Conservation (phyloP, 2,113 vertebrate species). For the Salvator merianae region DNA sequence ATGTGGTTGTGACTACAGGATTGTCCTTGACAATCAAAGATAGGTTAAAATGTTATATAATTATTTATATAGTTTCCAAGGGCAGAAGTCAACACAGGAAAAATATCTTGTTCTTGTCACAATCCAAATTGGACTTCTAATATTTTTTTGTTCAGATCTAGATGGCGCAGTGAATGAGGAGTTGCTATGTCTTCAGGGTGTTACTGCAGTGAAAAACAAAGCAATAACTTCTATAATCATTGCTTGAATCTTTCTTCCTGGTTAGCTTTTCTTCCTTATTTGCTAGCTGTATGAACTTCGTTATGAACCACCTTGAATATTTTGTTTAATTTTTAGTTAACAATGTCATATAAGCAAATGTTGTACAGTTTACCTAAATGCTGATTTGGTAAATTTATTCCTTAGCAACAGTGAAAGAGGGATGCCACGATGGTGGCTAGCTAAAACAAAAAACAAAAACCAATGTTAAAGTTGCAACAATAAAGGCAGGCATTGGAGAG, state of each 20-base stretch:
- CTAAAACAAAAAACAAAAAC: neutral
- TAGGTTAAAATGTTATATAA: too few relatives aligned
- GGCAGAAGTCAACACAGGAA: too few relatives aligned
- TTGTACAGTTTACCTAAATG: neutral
- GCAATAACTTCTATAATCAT: neutral
- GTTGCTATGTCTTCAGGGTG: neutral
- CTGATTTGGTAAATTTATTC: neutral
- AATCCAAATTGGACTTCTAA: too few relatives aligned
- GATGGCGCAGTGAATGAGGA: too few relatives aligned
- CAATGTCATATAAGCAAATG: neutral
- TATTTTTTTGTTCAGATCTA: too few relatives aligned
- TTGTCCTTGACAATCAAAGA: too few relatives aligned
- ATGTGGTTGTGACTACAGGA: too few relatives aligned
- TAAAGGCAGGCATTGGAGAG: too few relatives aligned
- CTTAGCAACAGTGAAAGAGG: neutral
- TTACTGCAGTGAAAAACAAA: neutral
- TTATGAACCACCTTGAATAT: neutral
- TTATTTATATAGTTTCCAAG: too few relatives aligned
- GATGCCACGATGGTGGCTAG: neutral
- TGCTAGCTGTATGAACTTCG: neutral
- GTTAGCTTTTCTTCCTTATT: neutral
- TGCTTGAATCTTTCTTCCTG: neutral
- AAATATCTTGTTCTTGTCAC: too few relatives aligned
- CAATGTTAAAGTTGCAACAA: too few relatives aligned
- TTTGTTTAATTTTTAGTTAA: constrained; percentile 12